A percentile compares a stretch with the other conserved stretches of the same genome.
These are phyloP conservation scores for Linepithema humile DNA, from an alignment of 1,140 invertebrate genomes.

Conservation along the genomic window DNA sequence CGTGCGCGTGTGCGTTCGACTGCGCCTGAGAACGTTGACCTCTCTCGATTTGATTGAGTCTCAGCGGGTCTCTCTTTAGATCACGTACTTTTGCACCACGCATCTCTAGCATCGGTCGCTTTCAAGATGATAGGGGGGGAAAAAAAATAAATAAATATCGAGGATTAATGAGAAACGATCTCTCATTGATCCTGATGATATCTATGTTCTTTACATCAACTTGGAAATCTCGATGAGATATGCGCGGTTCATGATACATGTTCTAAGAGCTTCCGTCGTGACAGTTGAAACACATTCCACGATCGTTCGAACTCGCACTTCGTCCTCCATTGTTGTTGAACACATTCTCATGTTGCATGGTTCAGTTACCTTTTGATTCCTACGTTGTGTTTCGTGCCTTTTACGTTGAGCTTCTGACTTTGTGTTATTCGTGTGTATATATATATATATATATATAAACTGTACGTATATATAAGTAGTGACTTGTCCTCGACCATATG, in stretches of 20 bases:
- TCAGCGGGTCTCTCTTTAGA: slow-evolving; percentile 32
- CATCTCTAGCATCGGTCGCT: background rate
- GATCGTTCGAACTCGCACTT: slow-evolving; percentile 52
- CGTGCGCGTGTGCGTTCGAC: slow-evolving; percentile 66
- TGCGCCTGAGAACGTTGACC: slow-evolving; percentile 58
- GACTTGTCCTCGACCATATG: slow-evolving; percentile 30
- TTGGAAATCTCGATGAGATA: background rate
- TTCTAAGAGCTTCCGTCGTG: slow-evolving; percentile 15
- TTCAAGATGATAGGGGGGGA: background rate
- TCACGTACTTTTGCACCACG: background rate
- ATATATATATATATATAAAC: slow-evolving; percentile 53
- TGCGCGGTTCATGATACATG: background rate
- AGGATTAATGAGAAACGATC: background rate
- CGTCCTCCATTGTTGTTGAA: slow-evolving; percentile 62
- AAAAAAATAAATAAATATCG: background rate
- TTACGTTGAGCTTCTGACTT: slow-evolving; percentile 81
- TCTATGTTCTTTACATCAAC: background rate
- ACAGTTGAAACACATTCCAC: slow-evolving; percentile 44
- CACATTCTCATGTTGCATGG: slow-evolving; percentile 85
- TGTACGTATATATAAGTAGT: slow-evolving; percentile 35
- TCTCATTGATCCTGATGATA: background rate
- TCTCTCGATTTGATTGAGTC: slow-evolving; percentile 33
- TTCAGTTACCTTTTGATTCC: slow-evolving; percentile 84
- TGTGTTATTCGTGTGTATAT: slow-evolving; percentile 74
- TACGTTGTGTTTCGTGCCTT: slow-evolving; percentile 84